phyloP scores from a whole-genome alignment of 2,888 invertebrate species.

The Epicampocera succincta region DNA sequence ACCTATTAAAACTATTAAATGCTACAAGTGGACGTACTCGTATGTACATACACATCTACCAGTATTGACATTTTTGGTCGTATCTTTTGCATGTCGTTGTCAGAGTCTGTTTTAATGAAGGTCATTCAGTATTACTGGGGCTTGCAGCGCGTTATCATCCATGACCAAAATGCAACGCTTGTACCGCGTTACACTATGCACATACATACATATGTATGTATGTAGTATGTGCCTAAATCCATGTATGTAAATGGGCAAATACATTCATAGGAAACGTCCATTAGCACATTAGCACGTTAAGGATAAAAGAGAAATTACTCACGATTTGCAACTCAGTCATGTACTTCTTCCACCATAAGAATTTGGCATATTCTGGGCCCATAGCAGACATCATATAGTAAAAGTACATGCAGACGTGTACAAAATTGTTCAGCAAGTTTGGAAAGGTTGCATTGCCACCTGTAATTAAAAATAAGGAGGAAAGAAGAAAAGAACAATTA shows the following conservation, averaged over 20 bases:
- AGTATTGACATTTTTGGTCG: neutral
- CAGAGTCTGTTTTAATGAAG: slow-evolving; percentile 34
- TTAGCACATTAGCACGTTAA: neutral
- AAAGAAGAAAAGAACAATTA: neutral
- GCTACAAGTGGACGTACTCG: neutral
- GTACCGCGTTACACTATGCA: neutral
- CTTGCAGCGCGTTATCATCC: slow-evolving; percentile 16
- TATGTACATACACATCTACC: neutral
- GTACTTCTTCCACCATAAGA: slow-evolving; percentile 96
- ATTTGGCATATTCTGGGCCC: slow-evolving; percentile 93
- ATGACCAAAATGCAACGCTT: neutral
- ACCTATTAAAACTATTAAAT: neutral
- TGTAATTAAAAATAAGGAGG: slow-evolving; percentile 69
- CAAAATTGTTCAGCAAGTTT: slow-evolving; percentile 92
- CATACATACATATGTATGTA: neutral
- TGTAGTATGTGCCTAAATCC: too few relatives aligned
- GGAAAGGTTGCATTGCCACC: slow-evolving; percentile 84
- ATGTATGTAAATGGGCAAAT: too few relatives aligned
- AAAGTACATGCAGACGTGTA: slow-evolving; percentile 96
- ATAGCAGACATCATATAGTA: slow-evolving; percentile 95
- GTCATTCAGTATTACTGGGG: slow-evolving; percentile 39
- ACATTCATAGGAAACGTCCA: too few relatives aligned
- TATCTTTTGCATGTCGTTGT: neutral
- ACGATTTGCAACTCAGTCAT: slow-evolving; percentile 97
- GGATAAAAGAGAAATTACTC: slow-evolving; percentile 77